Evolutionary conservation across 2,797 vertebrate species (phyloP), one percentile per base, ranked within the genome.

Genomic region (Notolepis coatsorum): DNA sequence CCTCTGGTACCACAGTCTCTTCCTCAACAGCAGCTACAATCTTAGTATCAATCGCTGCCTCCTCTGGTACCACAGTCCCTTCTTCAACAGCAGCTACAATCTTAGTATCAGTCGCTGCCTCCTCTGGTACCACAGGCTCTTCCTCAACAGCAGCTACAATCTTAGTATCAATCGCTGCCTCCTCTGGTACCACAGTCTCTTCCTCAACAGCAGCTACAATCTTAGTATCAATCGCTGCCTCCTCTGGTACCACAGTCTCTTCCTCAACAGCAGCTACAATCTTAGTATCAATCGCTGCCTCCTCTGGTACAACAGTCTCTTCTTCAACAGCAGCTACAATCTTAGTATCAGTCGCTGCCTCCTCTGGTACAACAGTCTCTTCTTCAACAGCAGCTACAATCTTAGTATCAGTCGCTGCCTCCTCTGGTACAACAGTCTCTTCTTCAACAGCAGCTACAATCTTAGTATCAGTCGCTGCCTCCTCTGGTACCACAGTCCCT

Each of bases 1-100:
- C 27, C 10, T 75, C 56, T 8, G 17, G 23, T 68, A 73, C 54
- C 31, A 20, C 24, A 27, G 75, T 57, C 46, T 27, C 18, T 45
- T 61, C 61, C 35, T 39, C 38, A 10, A 33, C 27, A 62, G 27
- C 41, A 52, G 55, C 53, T 35, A 12, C 37, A 62, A n/a, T n/a
- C n/a, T n/a, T n/a, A n/a, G n/a, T n/a, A n/a, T n/a, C n/a, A n/a
- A n/a, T n/a, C n/a, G n/a, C 20, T 24, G 48, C 52, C 46, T 65
- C 27, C 10, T 75, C 56, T 8, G 17, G 23, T 68, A 73, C 54
- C 31, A 20, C 24, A 27, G 75, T 57, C 46, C 25, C 18, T 45
- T 61, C 61, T 37, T 39, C 38, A 10, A 33, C 27, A 62, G 27
- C 41, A 52, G 55, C 53, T 35, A 12, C 37, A 62, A n/a, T n/a